Evolutionary conservation across 2,113 vertebrate species (phyloP).

Genomic region (Colossoma macropomum): DNA sequence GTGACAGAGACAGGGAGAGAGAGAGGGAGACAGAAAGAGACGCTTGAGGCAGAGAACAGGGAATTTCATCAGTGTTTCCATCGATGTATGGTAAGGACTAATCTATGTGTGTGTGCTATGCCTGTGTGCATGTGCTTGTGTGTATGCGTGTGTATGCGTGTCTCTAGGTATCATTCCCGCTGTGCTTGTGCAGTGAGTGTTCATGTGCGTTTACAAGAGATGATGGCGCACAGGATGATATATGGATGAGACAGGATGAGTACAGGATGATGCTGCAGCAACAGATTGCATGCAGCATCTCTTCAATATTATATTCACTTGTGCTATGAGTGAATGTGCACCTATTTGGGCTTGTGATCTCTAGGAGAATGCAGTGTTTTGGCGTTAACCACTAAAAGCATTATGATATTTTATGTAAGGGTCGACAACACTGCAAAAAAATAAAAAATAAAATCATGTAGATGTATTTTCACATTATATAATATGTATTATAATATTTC

Average conservation of each 20-base stretch:
- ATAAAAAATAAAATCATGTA: too few species aligned
- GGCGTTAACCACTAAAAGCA: not conserved
- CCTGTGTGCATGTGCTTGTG: not conserved
- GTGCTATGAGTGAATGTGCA: not conserved
- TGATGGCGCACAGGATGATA: too few species aligned
- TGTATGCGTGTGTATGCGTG: conserved; percentile 10
- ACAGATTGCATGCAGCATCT: conserved; percentile 40
- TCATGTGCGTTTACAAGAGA: conserved; percentile 38
- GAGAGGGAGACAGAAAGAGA: not conserved
- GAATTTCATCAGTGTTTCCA: conserved; percentile 49
- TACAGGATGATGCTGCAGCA: conserved; percentile 40
- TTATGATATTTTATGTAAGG: not conserved
- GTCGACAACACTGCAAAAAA: too few species aligned
- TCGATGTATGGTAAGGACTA: conserved; percentile 60
- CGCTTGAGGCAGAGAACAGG: conserved; percentile 41
- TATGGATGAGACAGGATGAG: too few species aligned
- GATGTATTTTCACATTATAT: too few species aligned
- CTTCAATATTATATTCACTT: not conserved
- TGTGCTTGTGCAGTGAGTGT: conserved; percentile 16
- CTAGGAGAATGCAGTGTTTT: not conserved
- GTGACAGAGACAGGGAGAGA: conserved; percentile 9
- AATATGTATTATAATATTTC: too few species aligned
- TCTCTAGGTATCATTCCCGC: not conserved
- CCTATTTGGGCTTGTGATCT: not conserved
- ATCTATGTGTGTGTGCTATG: conserved; percentile 12